phyloP scores from a whole-genome alignment of 37 sponge, comb jelly and placozoan species.

The Aphrocallistes beatrix region DNA sequence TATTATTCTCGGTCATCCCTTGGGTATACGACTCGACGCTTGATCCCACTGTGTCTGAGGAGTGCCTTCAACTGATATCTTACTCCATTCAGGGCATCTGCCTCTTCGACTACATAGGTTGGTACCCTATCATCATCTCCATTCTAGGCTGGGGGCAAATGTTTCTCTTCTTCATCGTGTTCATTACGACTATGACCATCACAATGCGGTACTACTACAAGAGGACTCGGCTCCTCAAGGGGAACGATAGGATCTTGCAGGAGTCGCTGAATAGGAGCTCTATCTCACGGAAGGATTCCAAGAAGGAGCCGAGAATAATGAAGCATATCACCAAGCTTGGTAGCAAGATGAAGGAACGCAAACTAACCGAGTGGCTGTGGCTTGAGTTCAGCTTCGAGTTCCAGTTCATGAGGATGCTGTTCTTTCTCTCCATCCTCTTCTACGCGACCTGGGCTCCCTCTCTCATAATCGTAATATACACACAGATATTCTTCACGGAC shows the following conservation, averaged over 20 bases:
- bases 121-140: constrained; percentile 39
- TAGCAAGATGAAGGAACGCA: constrained; percentile 5
- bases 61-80: not conserved
- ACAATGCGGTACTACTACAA: not conserved
- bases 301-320: not conserved
- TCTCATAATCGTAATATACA: constrained; percentile 35
- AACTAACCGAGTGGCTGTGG: constrained; percentile 18
- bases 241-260: not conserved
- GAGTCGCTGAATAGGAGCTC: not conserved
- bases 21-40: constrained; percentile 7
- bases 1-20: constrained; percentile 35
- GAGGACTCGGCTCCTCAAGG: not conserved
- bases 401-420: constrained; percentile 64
- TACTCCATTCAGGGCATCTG: constrained; percentile 27
- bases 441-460: constrained; percentile 56
- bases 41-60: not conserved
- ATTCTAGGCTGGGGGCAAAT: constrained; percentile 41
- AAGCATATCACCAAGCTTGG: constrained; percentile 4
- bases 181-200: constrained; percentile 20
- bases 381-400: constrained; percentile 59
- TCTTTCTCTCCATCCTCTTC: constrained; percentile 42
- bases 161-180: constrained; percentile 39
- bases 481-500: not conserved
- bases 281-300: not conserved
- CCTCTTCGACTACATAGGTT: constrained; percentile 35